Conservation (phyloP, 2,797 vertebrate species). For the Liasis olivaceus region DNA sequence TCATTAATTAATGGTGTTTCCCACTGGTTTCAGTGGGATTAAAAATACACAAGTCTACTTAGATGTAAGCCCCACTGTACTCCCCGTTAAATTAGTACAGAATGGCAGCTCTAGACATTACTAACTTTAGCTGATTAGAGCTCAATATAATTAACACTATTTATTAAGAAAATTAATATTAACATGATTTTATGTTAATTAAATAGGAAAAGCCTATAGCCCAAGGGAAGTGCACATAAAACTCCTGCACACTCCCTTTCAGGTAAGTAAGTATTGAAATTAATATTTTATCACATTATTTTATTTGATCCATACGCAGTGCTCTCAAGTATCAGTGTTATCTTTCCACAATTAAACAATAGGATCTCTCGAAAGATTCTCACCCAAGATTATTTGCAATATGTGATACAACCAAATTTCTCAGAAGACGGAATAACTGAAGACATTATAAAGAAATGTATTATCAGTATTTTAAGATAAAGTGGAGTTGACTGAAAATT, state of each 20-base stretch:
- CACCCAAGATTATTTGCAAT: slow-evolving; percentile 3
- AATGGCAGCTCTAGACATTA: background rate
- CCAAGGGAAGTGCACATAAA: background rate
- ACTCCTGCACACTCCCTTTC: background rate
- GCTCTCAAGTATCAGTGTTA: background rate
- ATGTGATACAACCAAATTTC: background rate
- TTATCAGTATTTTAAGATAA: slow-evolving; percentile 5
- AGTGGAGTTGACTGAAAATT: background rate
- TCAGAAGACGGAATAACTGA: background rate
- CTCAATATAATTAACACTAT: background rate
- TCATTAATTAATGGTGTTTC: background rate
- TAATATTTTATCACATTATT: background rate
- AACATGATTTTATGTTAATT: background rate
- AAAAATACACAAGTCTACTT: background rate
- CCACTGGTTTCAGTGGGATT: background rate
- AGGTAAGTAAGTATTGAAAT: background rate
- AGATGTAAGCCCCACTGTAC: background rate
- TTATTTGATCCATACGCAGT: slow-evolving; percentile 14
- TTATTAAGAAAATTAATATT: background rate
- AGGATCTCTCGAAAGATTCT: background rate
- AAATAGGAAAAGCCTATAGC: background rate
- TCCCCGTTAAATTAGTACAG: background rate
- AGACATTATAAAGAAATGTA: background rate
- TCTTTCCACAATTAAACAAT: background rate
- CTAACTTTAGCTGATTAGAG: background rate